These are phyloP conservation scores for Melanotaenia trifasciata DNA, from an alignment of 2,797 vertebrate species.

Conservation along the genomic window DNA sequence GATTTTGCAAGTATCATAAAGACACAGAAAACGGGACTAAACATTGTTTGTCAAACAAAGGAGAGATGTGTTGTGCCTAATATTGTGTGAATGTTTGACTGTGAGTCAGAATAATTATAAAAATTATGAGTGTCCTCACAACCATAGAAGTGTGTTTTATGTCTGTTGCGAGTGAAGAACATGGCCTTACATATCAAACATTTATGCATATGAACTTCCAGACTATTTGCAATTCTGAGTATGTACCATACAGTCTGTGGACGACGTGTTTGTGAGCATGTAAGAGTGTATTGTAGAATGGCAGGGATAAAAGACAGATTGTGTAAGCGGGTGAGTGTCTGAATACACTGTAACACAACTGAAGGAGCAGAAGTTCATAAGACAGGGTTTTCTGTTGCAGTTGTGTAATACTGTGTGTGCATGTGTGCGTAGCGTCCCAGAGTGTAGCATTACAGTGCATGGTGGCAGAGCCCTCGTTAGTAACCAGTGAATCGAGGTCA, in stretches of 20 bases:
- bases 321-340: slow-evolving; percentile 44
- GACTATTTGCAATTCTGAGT: slow-evolving; percentile 48
- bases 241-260: slow-evolving; percentile 9
- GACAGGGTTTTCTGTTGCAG: slow-evolving; percentile 55
- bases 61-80: slow-evolving; percentile 17
- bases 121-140: neutral
- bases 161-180: slow-evolving; percentile 13
- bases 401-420: slow-evolving; percentile 16
- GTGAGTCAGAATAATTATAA: slow-evolving; percentile 5
- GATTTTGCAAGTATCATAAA: slow-evolving; percentile 53
- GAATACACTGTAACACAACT: slow-evolving; percentile 51
- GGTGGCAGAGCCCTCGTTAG: slow-evolving; percentile 45
- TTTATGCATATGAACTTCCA: slow-evolving; percentile 43
- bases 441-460: slow-evolving; percentile 63
- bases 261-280: slow-evolving; percentile 12
- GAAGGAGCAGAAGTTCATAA: slow-evolving; percentile 41
- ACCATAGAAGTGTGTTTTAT: neutral
- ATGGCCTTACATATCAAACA: slow-evolving; percentile 55
- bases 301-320: slow-evolving; percentile 55
- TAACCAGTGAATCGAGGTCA: slow-evolving; percentile 68
- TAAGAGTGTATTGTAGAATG: slow-evolving; percentile 23
- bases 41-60: slow-evolving; percentile 44
- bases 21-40: slow-evolving; percentile 28
- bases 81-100: slow-evolving; percentile 21
- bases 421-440: slow-evolving; percentile 24